Evolutionary conservation across 2,888 invertebrate genomes (phyloP), one percentile per base, ranked within the genome.

Genomic region (Andrena trimmerana): DNA sequence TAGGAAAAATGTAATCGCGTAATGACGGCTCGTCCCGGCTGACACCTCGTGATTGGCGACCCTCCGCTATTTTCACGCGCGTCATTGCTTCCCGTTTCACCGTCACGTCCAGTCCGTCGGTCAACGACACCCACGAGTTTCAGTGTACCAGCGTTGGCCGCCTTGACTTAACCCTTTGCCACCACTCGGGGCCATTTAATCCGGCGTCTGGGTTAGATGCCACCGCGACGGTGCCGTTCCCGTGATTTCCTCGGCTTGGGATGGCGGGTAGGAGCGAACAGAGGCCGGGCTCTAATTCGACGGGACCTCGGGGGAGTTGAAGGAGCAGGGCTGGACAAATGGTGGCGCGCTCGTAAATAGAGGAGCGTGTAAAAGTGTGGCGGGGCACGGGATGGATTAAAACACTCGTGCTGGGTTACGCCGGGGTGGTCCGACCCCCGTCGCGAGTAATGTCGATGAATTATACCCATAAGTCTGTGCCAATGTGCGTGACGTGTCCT

Each of bases 1-100:
- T 83, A 67, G 78, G 81, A 81, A 71, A 89, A 91, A 90, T 91
- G 90, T 91, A 91, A 91, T 91, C 91, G 89, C 88, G 90, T 91
- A 91, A 91, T 91, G 91, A 91, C 91, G 90, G 90, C 86, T 81
- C 81, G 75, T 72, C 83, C 75, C 81, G 74, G 69, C 77, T 89
- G 89, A 89, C 89, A 83, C 83, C 73, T 60, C 69, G 84, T 89
- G 89, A 89, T 87, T 88, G 88, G 78, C 88, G 86, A 86, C 84
- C 84, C 82, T 75, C 81, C 80, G 83, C 81, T 71, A 78, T 85
- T 88, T 85, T 82, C 80, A 62, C 78, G 48, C 86, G 57, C 36
- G 60, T 76, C 70, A 50, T 54, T 59, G 62, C 50, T 72, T 67
- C 60, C 67, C 60, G 57, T 27, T 48, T 42, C 79, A 27, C 24